Evolutionary conservation across 1,140 invertebrate genomes (phyloP).

Genomic region (Rhyacophila brunnea): DNA sequence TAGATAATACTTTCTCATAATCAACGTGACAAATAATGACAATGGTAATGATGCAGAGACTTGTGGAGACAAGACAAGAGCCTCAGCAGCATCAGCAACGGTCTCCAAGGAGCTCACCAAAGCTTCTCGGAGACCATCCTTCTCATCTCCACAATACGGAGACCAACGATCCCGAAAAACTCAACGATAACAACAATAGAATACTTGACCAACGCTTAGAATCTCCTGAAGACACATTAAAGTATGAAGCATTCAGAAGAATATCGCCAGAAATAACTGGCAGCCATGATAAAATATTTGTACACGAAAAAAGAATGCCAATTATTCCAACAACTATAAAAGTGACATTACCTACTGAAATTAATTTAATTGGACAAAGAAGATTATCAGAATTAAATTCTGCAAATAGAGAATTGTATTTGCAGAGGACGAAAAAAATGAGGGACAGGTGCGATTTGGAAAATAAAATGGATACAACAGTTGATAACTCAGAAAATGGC

Average conservation of each 20-base stretch:
- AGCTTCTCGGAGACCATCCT: constrained; percentile 11
- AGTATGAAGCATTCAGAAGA: constrained; percentile 27
- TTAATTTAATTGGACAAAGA: constrained; percentile 22
- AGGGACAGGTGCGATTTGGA: constrained; percentile 27
- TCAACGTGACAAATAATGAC: constrained; percentile 41
- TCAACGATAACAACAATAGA: constrained; percentile 38
- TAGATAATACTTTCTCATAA: neutral
- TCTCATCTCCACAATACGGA: neutral
- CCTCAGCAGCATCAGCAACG: constrained; percentile 31
- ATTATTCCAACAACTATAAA: constrained; percentile 17
- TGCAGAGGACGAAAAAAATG: constrained; percentile 29
- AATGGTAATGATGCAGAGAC: constrained; percentile 52
- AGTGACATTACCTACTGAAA: constrained; percentile 15
- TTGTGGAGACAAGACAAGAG: constrained; percentile 40
- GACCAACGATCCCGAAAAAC: constrained; percentile 28
- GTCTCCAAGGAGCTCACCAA: constrained; percentile 24
- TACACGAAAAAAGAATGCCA: constrained; percentile 15
- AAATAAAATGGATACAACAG: constrained; percentile 19
- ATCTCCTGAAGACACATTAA: constrained; percentile 14
- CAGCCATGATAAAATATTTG: constrained; percentile 13
- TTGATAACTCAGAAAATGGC: constrained; percentile 30
- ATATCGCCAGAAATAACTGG: constrained; percentile 17
- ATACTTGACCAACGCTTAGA: constrained; percentile 18
- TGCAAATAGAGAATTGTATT: constrained; percentile 22
- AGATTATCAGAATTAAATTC: constrained; percentile 14